Conservation (phyloP, 92 coral and sea anemone species). For the Ricordea florida region DNA sequence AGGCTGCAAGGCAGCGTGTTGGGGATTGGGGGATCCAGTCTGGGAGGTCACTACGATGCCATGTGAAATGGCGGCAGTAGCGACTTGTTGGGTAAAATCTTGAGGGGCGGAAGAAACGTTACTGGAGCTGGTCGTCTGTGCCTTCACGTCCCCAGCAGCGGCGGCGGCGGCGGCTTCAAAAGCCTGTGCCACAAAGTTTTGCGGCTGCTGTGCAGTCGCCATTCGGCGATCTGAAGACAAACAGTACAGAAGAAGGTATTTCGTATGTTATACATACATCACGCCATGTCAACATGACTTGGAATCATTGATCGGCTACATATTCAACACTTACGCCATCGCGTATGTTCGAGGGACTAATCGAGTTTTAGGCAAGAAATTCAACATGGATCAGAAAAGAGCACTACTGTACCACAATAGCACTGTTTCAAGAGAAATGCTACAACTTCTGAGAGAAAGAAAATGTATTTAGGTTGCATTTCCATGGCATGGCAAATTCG, state of each 20-base stretch:
- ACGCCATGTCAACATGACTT: constrained; percentile 30
- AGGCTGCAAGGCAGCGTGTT: constrained; percentile 57
- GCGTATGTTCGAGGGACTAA: not conserved
- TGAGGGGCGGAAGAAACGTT: constrained; percentile 71
- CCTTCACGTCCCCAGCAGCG: constrained; percentile 63
- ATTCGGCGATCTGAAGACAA: constrained; percentile 75
- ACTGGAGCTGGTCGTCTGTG: constrained; percentile 61
- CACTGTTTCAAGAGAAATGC: not conserved
- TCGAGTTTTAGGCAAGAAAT: not conserved
- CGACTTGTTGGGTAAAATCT: constrained; percentile 73
- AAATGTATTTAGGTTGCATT: not conserved
- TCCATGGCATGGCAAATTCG: constrained; percentile 3
- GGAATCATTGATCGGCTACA: not conserved
- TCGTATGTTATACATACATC: constrained; percentile 46
- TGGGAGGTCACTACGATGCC: constrained; percentile 68
- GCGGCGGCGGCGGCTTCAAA: constrained; percentile 13
- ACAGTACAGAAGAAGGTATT: constrained; percentile 28
- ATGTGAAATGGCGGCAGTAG: constrained; percentile 72
- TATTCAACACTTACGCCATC: constrained; percentile 17
- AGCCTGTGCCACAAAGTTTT: constrained; percentile 65
- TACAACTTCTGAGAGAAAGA: not conserved
- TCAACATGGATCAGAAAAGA: not conserved
- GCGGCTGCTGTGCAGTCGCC: constrained; percentile 89
- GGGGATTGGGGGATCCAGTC: constrained; percentile 45
- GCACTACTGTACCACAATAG: not conserved